phyloP scores from a whole-genome alignment of 1,140 invertebrate genomes.

The Heliothis subflexa region DNA sequence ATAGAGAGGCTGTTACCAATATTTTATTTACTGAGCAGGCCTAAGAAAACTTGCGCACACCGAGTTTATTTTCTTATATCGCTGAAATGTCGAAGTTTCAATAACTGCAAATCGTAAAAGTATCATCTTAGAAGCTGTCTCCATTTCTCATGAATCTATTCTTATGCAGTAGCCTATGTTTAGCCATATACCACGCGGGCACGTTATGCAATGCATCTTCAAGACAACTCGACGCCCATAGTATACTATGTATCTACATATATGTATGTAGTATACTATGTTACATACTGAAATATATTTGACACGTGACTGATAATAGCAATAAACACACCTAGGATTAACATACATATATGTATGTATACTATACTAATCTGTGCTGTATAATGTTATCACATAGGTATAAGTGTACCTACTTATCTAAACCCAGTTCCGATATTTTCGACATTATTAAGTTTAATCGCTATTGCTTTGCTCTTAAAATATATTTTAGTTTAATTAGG shows the following conservation, averaged over 20 bases:
- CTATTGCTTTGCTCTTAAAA: too few species aligned
- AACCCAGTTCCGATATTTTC: too few species aligned
- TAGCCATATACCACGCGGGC: background rate
- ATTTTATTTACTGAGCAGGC: too few species aligned
- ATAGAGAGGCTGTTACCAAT: too few species aligned
- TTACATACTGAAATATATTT: background rate
- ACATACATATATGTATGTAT: background rate
- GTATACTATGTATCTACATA: background rate
- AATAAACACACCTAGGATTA: conserved; percentile 5
- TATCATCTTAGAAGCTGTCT: background rate
- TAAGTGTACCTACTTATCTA: too few species aligned
- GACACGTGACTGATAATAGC: background rate
- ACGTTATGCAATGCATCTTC: background rate
- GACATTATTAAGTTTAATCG: too few species aligned
- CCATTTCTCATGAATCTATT: background rate
- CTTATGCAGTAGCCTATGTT: conserved; percentile 7
- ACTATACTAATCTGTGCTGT: too few species aligned
- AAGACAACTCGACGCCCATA: background rate
- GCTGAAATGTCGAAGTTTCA: too few species aligned
- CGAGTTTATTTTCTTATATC: too few species aligned
- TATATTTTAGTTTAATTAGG: too few species aligned
- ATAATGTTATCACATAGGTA: too few species aligned
- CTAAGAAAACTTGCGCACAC: too few species aligned
- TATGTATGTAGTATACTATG: background rate
- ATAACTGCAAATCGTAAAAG: background rate